Evolutionary conservation across 2,113 vertebrate genomes (phyloP), one percentile per base, ranked within the genome.

Genomic region (Leucopternis melanops): DNA sequence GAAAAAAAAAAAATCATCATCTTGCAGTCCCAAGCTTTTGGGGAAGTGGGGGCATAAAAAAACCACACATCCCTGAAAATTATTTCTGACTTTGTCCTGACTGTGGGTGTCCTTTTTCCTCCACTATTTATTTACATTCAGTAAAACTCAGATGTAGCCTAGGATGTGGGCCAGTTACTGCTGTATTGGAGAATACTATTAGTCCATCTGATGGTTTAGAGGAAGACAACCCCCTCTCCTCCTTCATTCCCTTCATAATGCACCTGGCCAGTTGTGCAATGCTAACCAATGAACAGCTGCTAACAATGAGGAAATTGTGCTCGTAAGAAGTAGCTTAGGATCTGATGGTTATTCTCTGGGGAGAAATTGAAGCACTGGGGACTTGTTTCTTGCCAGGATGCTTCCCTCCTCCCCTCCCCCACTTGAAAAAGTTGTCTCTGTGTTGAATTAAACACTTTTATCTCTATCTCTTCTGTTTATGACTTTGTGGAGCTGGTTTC

Each of bases 221-320:
- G 92, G 90, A 97, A 97, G 96, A 90, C 74, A 97, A 34, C n/a
- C 91, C 92, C 96, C 94, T 90, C 61, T 95, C 23, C 49, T 84
- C 84, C 57, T 92, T 89, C 80, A 23, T 81, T 93, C 88, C 47
- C 40, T 92, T 75, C 5, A 1, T 62, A 85, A 38, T 90, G 97
- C 98, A 98, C 98, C 98, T 98, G 98, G 97, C 74, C 94, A 85
- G 95, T 98, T 98, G 97, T 98, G 98, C 97, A 98, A 98, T 88
- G 86, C 67, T 96, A 69, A 94, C 97, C 97, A 97, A 95, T 95
- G 89, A 96, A 94, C 98, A 98, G 98, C 97, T 98, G 98, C 96
- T 97, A 98, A 98, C 98, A 98, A 98, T 98, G 97, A 98, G 97
- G 92, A 97, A 97, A 98, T 97, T 98, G 96, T 98, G 91, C 90